Base-by-base conservation (phyloP, 37 sponge, comb jelly and placozoan genomes). In the Halisarca cf. caerulea region DNA sequence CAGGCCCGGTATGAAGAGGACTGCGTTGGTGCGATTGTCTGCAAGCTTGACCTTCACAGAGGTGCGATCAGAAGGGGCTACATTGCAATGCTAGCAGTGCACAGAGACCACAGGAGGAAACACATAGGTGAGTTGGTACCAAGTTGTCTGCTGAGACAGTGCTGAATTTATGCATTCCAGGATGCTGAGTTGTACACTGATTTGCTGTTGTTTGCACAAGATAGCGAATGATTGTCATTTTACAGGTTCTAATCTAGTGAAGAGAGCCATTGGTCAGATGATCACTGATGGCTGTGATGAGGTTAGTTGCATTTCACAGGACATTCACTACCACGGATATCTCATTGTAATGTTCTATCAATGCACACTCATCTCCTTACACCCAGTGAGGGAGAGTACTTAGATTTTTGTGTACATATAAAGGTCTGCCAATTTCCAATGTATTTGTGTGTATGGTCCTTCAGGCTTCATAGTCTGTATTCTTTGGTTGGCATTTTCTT, bases 71-170 rank as follows among this genome's bases (percentile, higher is more conserved):
- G 85, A 30, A 92, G 95, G 30, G 99, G 99, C 1, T 98, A 98
- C 85, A 98, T 98, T 55, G 99, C 99, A 23, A 98, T 98, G 99
- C 80, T 98, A 62, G 97, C 99, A 17, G 97, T 98, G 14, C 91
- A 92, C 36, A 90, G 94, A 61, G 88, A 88, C 42, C 90, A 92
- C 58, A 74, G 99, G 66, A 92, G 88, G 80, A 90, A 85, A 69
- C 86, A 83, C 77, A 95, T 98, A 55, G 98, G 98, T 98, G 51
- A 85, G 86, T 36, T 25, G n/a, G n/a, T 68, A 68, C 23, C 70
- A 27, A 25, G 14, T 14, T 25, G 14, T 11, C 11, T 68, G 23
- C 23, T n/a, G 14, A 25, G 30, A 24, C 30, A 55, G 18, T 47
- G 51, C 51, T 47, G 51, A 47, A 47, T 47, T n/a, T n/a, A n/a